Conservation (phyloP, 2,888 invertebrate species). For the Apotomis turbidana region DNA sequence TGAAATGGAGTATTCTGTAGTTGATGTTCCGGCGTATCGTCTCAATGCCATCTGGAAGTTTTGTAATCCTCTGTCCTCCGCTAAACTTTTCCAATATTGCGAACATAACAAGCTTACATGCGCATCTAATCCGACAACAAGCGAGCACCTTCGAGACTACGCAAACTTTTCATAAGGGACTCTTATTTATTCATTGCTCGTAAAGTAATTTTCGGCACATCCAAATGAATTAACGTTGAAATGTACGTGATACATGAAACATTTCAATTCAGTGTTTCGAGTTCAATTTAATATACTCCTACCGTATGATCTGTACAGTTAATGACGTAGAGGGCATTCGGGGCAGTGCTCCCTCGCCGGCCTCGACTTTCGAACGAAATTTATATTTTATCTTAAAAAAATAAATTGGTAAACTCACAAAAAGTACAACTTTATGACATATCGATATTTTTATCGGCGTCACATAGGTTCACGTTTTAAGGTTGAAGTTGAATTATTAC, state of each 20-base stretch:
- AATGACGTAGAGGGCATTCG: no score
- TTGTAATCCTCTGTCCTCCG: conserved; percentile 72
- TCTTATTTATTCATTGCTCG: conserved; percentile 54
- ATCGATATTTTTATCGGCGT: no score
- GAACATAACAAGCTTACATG: conserved; percentile 70
- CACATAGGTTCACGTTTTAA: no score
- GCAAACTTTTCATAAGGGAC: conserved; percentile 55
- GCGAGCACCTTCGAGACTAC: conserved; percentile 51
- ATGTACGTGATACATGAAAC: not conserved
- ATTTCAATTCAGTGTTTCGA: not conserved
- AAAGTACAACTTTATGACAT: no score
- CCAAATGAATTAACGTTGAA: not conserved
- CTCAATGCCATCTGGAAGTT: conserved; percentile 64
- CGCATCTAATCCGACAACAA: conserved; percentile 61
- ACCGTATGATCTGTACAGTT: no score
- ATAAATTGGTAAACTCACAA: no score
- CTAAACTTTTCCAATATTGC: conserved; percentile 74
- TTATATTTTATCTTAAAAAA: no score
- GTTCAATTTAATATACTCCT: not conserved
- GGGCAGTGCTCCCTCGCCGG: no score
- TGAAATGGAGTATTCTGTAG: conserved; percentile 42
- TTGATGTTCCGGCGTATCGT: conserved; percentile 56
- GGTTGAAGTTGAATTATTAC: no score
- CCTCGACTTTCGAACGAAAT: no score
- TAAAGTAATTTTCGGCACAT: conserved; percentile 19